phyloP scores from a whole-genome alignment of 53 echinoderm and acorn worm species.

The Echinarachnius parma region DNA sequence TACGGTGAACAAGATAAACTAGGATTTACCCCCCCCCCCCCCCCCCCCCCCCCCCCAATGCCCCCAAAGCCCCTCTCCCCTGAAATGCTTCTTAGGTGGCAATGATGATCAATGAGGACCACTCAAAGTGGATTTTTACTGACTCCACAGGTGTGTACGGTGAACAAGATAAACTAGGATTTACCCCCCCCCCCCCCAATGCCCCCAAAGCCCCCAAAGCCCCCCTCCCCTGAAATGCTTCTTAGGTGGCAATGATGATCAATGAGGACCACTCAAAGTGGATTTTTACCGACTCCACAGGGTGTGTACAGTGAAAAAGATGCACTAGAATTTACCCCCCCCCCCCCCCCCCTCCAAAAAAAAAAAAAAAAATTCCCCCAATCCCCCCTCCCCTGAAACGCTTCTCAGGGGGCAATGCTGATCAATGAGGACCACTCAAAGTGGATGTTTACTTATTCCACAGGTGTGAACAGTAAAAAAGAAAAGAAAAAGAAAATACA shows the following conservation, averaged over 20 bases:
- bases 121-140: slow-evolving; percentile 27
- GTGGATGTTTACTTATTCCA: slow-evolving; percentile 41
- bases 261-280: slow-evolving; percentile 13
- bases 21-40: too few relatives aligned
- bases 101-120: slow-evolving; percentile 28
- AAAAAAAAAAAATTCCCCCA: too few relatives aligned
- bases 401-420: slow-evolving; percentile 22
- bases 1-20: too few relatives aligned
- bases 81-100: slow-evolving; percentile 18
- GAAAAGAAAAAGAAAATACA: too few relatives aligned
- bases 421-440: slow-evolving; percentile 1
- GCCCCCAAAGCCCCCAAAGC: too few relatives aligned
- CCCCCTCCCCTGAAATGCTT: slow-evolving; percentile 3
- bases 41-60: too few relatives aligned
- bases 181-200: too few relatives aligned
- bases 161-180: too few relatives aligned
- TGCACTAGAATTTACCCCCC: too few relatives aligned
- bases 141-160: slow-evolving; percentile 37
- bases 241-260: slow-evolving; percentile 33
- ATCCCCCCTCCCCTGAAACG: slow-evolving; percentile 16
- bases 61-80: too few relatives aligned
- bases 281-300: slow-evolving; percentile 41
- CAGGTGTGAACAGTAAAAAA: slow-evolving; percentile 31
- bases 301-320: too few relatives aligned
- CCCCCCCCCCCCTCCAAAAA: too few relatives aligned